Base-by-base conservation (phyloP, 2,113 vertebrate species). In the Siniperca knerii region DNA sequence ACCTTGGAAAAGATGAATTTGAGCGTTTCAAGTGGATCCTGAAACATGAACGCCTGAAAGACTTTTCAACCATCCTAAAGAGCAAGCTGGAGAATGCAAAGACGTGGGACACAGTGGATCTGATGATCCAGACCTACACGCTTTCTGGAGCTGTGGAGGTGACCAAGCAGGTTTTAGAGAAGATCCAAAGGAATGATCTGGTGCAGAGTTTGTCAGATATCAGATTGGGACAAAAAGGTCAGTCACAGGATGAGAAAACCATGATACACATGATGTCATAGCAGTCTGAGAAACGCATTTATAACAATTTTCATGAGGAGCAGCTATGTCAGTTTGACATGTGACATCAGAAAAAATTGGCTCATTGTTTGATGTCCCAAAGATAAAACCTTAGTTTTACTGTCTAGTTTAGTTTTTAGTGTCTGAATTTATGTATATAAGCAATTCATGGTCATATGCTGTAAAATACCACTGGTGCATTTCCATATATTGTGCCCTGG, bases 141-240 rank as follows among this genome's bases (percentile, higher is more conserved):
- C 58, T 44, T 61, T 5, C 11, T 55, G 74, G 35, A 55, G 48
- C 84, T 33, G 52, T 77, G 68, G 35, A 58, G 18, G 61, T 60
- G 5, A 72, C 72, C 67, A 86, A 11, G 60, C 40, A 33, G 74
- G 20, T 81, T 66, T 42, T 86, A 35, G 23, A 81, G 79, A 73
- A 25, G 68, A 66, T 81, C 37, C 18, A 54, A 6, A 54, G 18
- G 50, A 54, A 54, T 8, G 50, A 54, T 54, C 20, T 54, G 52
- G 20, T 78, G n/a, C 61, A 77, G 44, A 16, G n/a, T 25, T 23
- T 82, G 33, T 16, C 33, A 42, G 66, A 13, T 8, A 42, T 10
- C 66, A 42, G 37, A 37, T 44, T 42, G 0, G 23, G 23, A 69
- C 3, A 64, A 66, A 33, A 58, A 85, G 78, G 84, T 85, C 23